Conservation (phyloP, 2,888 invertebrate genomes). For the Mycalesis mineus region DNA sequence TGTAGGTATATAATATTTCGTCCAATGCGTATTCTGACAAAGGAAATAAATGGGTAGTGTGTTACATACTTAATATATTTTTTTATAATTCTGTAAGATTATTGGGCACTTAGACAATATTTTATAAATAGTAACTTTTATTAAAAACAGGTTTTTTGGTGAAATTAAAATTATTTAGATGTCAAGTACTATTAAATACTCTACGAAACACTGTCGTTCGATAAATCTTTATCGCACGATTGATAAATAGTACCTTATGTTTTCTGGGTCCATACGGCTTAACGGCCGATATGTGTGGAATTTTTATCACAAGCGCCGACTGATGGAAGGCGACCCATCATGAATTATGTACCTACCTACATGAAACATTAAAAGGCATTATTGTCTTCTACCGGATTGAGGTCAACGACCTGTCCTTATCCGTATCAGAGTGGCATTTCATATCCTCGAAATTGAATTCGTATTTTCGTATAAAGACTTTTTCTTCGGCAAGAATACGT, state of each 20-base stretch:
- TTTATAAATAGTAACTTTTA: too few species aligned
- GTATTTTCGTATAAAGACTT: not conserved
- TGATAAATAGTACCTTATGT: conserved; percentile 6
- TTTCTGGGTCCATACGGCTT: conserved; percentile 32
- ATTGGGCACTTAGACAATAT: too few species aligned
- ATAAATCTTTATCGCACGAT: conserved; percentile 5
- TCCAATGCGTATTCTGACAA: too few species aligned
- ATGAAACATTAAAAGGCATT: conserved; percentile 46
- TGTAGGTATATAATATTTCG: too few species aligned
- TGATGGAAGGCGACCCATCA: conserved; percentile 42
- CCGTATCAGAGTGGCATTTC: conserved; percentile 8
- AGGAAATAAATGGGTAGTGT: too few species aligned
- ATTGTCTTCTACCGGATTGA: conserved; percentile 39
- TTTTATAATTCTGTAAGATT: too few species aligned
- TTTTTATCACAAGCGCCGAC: conserved; percentile 53
- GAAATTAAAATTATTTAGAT: too few species aligned
- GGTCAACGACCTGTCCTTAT: conserved; percentile 30
- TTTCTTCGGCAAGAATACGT: not conserved
- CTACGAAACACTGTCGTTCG: not conserved
- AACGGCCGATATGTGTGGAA: conserved; percentile 51
- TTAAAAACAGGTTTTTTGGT: too few species aligned
- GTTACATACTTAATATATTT: too few species aligned
- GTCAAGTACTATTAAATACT: not conserved
- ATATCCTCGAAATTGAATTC: conserved; percentile 14
- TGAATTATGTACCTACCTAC: conserved; percentile 69